Base-by-base conservation (phyloP, 2,888 invertebrate species). In the Gastrophysa polygoni region DNA sequence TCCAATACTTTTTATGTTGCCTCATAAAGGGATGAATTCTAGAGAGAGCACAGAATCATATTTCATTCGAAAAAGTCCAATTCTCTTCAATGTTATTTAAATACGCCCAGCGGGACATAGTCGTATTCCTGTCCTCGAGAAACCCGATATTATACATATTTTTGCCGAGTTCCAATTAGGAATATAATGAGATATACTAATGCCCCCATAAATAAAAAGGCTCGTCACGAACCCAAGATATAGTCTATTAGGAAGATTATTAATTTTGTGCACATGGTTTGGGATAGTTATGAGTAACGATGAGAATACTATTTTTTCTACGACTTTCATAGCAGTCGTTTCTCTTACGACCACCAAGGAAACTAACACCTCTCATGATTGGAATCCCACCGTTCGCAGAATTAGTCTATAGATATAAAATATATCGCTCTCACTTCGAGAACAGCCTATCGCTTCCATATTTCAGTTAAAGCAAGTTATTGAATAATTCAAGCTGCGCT, bases 141-240 rank as follows among this genome's bases (percentile, higher is more conserved):
- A 38, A 38, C 38, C 38, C 11, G 54, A 54, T 54, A 54, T 54
- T 54, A 5, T 24, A 54, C 54, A 54, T 54, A 54, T 43, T 54
- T 54, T 54, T 24, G 43, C 43, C 14, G 43, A 21, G 43, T 28
- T 44, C 54, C 54, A 54, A 54, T 54, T 54, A 54, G 44, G 29
- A 44, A 54, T 54, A 24, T 54, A 54, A 54, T 54, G 54, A 54
- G 43, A 54, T 54, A 54, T 54, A 43, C 54, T 54, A 54, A 54
- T 44, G 54, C 43, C 21, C 43, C 28, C 43, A 54, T 54, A 54
- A 54, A 54, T 54, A 54, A 54, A 54, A 54, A 38, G 54, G 16
- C 43, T 54, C 54, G 54, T 54, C 29, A 24, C 24, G 29, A 50
- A 44, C 24, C 16, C 21, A 54, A 24, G 38, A 54, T 24, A 10